Percentiles rank a stretch among this genome's conserved stretches.
These are phyloP conservation scores for Palloptera scutellata DNA, from an alignment of 2,888 invertebrate genomes.

Conservation along the genomic window DNA sequence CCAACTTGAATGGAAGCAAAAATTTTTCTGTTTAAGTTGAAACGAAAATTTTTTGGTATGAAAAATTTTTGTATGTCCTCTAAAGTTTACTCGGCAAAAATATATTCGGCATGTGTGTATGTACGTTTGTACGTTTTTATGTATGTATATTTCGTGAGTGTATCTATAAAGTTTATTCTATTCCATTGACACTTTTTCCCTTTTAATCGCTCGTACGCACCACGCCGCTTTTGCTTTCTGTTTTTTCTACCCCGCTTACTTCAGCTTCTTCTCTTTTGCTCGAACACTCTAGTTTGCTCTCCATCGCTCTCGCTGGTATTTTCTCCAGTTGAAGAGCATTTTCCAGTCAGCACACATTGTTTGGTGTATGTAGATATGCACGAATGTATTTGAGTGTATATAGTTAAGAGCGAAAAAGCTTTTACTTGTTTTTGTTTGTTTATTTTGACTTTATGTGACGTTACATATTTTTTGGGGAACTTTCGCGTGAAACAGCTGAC, in stretches of 20 bases:
- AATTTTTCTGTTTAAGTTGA: not conserved
- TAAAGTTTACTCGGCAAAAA: too few relatives aligned
- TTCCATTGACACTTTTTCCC: constrained; percentile 55
- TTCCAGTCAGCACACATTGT: too few relatives aligned
- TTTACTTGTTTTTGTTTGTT: not conserved
- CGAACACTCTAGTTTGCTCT: too few relatives aligned
- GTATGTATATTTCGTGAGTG: constrained; percentile 27
- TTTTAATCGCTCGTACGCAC: constrained; percentile 8
- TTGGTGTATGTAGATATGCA: too few relatives aligned
- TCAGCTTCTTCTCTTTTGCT: not conserved
- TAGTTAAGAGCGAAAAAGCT: not conserved
- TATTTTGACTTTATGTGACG: too few relatives aligned
- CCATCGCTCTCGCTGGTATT: too few relatives aligned
- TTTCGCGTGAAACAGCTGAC: constrained; percentile 19
- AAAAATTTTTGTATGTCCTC: too few relatives aligned
- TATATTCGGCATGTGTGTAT: too few relatives aligned
- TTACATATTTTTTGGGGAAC: not conserved
- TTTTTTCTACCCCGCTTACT: not conserved
- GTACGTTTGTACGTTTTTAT: not conserved
- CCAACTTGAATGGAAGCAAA: constrained; percentile 55
- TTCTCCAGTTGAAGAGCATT: too few relatives aligned
- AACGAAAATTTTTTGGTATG: too few relatives aligned
- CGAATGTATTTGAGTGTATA: too few relatives aligned
- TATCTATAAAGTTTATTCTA: constrained; percentile 46
- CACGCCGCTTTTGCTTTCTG: not conserved